Conservation (phyloP, 2,113 vertebrate genomes). For the Nettapus auritus region DNA sequence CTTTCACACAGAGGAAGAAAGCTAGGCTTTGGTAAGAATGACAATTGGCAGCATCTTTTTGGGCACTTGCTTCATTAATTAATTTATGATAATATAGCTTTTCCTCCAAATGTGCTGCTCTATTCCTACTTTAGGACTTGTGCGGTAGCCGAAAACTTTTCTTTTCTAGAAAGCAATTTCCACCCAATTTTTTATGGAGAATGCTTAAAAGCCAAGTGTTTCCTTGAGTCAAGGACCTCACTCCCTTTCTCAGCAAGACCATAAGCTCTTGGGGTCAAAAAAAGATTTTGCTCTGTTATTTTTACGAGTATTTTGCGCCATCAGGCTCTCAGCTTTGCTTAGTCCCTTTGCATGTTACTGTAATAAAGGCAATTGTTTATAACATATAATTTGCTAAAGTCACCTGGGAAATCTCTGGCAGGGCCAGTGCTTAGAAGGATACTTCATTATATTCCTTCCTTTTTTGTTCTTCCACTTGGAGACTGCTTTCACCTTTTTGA, state of each 20-base stretch:
- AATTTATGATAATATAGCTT: background rate
- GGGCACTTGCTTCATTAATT: background rate
- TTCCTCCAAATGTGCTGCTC: background rate
- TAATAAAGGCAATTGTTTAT: conserved; percentile 1
- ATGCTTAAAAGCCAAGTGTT: background rate
- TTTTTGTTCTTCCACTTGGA: background rate
- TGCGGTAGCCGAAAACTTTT: background rate
- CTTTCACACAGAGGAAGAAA: background rate
- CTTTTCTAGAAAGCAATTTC: conserved; percentile 2
- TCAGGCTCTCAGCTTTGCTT: background rate
- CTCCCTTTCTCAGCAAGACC: conserved; percentile 19
- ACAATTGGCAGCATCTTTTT: background rate
- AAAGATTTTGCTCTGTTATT: background rate
- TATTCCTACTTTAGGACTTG: background rate
- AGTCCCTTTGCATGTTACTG: background rate
- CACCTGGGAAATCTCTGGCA: background rate
- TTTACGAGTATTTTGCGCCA: background rate
- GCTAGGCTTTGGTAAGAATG: background rate
- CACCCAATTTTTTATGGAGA: background rate
- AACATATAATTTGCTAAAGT: background rate
- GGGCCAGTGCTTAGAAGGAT: background rate
- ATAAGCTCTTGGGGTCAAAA: background rate
- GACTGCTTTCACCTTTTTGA: background rate
- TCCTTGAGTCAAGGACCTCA: background rate
- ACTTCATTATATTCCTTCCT: background rate